These are phyloP conservation scores for Melanostoma mellinum DNA, from an alignment of 2,888 invertebrate species.

Conservation along the genomic window DNA sequence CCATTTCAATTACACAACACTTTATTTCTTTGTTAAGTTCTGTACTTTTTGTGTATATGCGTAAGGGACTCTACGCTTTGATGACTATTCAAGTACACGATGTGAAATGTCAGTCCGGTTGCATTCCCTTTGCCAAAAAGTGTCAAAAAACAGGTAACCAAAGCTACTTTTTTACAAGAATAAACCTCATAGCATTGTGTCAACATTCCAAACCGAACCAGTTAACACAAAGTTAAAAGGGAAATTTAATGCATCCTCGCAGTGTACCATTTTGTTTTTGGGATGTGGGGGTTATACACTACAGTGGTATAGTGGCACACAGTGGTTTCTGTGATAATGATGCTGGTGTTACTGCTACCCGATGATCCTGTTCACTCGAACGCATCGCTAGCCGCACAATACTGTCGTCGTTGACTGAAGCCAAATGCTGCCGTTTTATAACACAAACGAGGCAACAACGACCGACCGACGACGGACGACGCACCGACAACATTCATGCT, in stretches of 20 bases:
- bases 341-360: conserved; percentile 42
- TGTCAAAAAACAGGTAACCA: conserved; percentile 28
- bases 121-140: conserved; percentile 7
- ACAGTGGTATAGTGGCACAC: background rate
- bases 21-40: too few relatives aligned
- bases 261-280: conserved; percentile 3
- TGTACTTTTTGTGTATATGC: too few relatives aligned
- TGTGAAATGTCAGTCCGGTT: too few relatives aligned
- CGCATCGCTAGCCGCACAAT: conserved; percentile 36
- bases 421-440: background rate
- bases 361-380: conserved; percentile 57
- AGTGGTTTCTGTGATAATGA: conserved; percentile 55
- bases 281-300: background rate
- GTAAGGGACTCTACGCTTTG: too few relatives aligned
- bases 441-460: conserved; percentile 1
- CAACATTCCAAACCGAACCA: conserved; percentile 52
- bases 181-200: conserved; percentile 48
- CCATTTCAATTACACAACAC: too few relatives aligned
- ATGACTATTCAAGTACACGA: too few relatives aligned
- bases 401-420: conserved; percentile 2
- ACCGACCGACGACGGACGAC: background rate
- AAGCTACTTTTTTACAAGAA: conserved; percentile 30
- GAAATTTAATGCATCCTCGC: conserved; percentile 49
- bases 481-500: conserved; percentile 26
- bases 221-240: conserved; percentile 54